These are phyloP conservation scores for Typhlichthys eigenmanni DNA, from an alignment of 2,797 vertebrate genomes.

Conservation along the genomic window DNA sequence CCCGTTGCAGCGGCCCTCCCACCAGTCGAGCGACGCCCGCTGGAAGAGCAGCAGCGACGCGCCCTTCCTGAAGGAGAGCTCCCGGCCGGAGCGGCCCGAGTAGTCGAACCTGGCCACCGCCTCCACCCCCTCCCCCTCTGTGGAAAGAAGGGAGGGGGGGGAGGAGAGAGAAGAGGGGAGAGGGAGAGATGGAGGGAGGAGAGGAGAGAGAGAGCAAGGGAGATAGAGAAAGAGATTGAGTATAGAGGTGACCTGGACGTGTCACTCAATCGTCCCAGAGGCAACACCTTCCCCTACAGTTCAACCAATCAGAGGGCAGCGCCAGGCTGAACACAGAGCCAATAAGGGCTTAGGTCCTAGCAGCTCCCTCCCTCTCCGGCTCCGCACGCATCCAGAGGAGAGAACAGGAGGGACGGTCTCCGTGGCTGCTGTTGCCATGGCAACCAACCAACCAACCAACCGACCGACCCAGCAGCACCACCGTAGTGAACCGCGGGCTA, in stretches of 20 bases:
- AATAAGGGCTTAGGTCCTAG: slow-evolving; percentile 16
- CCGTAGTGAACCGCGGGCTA: not conserved
- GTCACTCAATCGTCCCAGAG: slow-evolving; percentile 46
- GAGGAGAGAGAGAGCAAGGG: not conserved
- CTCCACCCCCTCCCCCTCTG: slow-evolving; percentile 94
- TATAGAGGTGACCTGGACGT: slow-evolving; percentile 46
- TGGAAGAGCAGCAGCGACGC: slow-evolving; percentile 92
- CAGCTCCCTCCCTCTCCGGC: not conserved
- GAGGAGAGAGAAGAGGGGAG: not conserved
- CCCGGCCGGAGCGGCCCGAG: slow-evolving; percentile 89
- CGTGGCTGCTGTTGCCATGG: slow-evolving; percentile 70
- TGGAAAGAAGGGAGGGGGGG: not conserved
- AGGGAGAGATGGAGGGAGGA: not conserved
- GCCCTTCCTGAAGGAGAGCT: slow-evolving; percentile 97
- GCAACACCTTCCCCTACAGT: slow-evolving; percentile 26
- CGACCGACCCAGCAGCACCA: too few species aligned
- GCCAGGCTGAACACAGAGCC: not conserved
- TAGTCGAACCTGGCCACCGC: slow-evolving; percentile 98
- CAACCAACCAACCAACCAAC: slow-evolving; percentile 55
- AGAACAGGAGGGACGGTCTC: slow-evolving; percentile 41
- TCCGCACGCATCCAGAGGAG: not conserved
- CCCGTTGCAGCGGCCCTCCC: slow-evolving; percentile 95
- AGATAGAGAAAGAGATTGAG: slow-evolving; percentile 30
- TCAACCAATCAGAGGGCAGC: slow-evolving; percentile 41
- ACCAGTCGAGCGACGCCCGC: slow-evolving; percentile 98